Evolutionary conservation across 1,140 invertebrate species (phyloP).

Genomic region (Pogonus chalceus): DNA sequence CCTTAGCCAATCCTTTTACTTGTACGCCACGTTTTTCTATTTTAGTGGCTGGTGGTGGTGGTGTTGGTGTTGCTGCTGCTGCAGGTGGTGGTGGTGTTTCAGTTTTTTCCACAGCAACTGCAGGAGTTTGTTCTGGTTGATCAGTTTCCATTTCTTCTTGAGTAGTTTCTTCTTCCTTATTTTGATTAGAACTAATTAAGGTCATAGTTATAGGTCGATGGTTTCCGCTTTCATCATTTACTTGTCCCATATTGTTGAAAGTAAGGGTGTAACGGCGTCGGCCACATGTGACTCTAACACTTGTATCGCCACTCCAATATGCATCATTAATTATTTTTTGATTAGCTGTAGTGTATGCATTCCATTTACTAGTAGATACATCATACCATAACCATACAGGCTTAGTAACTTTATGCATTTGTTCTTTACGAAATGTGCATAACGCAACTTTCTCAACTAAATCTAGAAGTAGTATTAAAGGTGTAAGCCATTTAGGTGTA

Average conservation of each 20-base stretch:
- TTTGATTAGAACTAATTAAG: constrained; percentile 36
- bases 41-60: too few species aligned
- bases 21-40: constrained; percentile 25
- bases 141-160: constrained; percentile 19
- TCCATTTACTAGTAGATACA: constrained; percentile 71
- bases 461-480: constrained; percentile 67
- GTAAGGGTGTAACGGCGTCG: constrained; percentile 69
- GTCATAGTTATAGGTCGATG: constrained; percentile 72
- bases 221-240: constrained; percentile 73
- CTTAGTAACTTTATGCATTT: constrained; percentile 56
- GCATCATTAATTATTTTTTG: constrained; percentile 78
- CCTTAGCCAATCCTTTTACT: constrained; percentile 24
- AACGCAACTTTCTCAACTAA: constrained; percentile 71
- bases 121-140: constrained; percentile 3
- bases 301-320: constrained; percentile 66
- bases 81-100: constrained; percentile 15
- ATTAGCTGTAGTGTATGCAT: constrained; percentile 59
- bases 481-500: constrained; percentile 74
- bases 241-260: constrained; percentile 75
- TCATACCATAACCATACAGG: constrained; percentile 83
- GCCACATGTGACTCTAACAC: constrained; percentile 61
- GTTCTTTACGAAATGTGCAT: constrained; percentile 56
- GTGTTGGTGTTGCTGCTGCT: constrained; percentile 20
- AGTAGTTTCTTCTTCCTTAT: constrained; percentile 19
- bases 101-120: constrained; percentile 18